A percentile compares a stretch with the other conserved stretches of the same genome.
These are phyloP conservation scores for Anniella stebbinsi DNA, from an alignment of 2,797 vertebrate species.

Conservation along the genomic window DNA sequence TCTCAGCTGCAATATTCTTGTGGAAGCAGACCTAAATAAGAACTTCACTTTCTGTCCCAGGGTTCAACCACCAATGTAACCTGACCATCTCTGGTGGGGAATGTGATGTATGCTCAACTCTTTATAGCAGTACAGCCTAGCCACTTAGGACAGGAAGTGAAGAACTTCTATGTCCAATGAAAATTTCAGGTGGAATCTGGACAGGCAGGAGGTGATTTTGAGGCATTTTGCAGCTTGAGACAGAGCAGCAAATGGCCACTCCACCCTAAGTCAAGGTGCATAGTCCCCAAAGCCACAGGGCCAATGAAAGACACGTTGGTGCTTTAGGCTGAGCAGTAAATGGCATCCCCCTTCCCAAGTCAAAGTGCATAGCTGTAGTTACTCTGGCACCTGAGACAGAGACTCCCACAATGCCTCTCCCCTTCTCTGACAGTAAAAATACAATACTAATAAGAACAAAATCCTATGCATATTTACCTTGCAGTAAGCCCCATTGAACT, in stretches of 20 bases:
- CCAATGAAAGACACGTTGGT: background rate
- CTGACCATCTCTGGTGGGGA: background rate
- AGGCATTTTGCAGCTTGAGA: background rate
- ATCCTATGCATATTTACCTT: no score
- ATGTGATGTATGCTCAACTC: background rate
- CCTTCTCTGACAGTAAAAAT: background rate
- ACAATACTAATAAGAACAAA: background rate
- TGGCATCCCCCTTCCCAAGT: background rate
- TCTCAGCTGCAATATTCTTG: background rate
- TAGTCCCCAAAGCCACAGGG: no score
- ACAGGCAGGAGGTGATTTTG: background rate
- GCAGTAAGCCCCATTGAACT: no score
- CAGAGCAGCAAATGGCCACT: background rate
- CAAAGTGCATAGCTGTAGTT: background rate
- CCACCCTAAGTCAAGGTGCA: no score
- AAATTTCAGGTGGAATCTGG: background rate
- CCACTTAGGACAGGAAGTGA: background rate
- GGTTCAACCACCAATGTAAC: background rate
- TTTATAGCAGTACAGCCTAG: background rate
- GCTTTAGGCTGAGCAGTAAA: background rate
- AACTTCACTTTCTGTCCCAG: background rate
- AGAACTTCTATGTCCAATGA: accelerated
- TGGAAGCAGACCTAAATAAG: conserved; percentile 10
- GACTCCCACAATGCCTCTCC: background rate
- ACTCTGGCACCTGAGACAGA: background rate